phyloP scores from a whole-genome alignment of 2,888 invertebrate species.

The Drosophila demipolita region DNA sequence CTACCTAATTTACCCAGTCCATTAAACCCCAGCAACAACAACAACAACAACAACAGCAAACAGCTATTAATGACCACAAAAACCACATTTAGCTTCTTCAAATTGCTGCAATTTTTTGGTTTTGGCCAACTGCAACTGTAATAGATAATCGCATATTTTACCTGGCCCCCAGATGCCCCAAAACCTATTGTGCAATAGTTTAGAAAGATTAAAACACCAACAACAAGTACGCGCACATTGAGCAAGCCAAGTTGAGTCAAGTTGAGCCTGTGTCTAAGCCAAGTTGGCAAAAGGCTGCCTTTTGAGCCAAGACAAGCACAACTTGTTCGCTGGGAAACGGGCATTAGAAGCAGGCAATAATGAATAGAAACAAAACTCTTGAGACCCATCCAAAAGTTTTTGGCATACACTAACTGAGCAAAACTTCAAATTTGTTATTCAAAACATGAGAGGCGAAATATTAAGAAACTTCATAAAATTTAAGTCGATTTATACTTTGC shows the following conservation, averaged over 20 bases:
- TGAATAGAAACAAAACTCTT: conserved; percentile 17
- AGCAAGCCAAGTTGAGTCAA: conserved; percentile 43
- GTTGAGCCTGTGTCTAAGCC: conserved; percentile 22
- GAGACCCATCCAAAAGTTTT: conserved; percentile 14
- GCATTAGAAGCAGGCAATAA: conserved; percentile 42
- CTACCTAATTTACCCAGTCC: conserved; percentile 38
- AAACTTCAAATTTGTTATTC: background rate
- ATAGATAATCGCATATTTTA: conserved; percentile 61
- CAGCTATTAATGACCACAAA: conserved; percentile 43
- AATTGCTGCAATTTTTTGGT: conserved; percentile 61
- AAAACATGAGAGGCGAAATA: background rate
- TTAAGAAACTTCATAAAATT: background rate
- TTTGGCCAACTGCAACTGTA: conserved; percentile 36
- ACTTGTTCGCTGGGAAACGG: conserved; percentile 63
- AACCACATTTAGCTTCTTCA: conserved; percentile 60
- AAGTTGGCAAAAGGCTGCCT: conserved; percentile 26
- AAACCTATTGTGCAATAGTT: conserved; percentile 73
- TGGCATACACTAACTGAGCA: conserved; percentile 9
- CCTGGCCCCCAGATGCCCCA: conserved; percentile 34
- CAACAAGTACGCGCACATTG: conserved; percentile 53
- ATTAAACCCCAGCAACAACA: conserved; percentile 37
- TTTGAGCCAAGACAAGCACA: conserved; percentile 48
- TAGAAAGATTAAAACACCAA: conserved; percentile 76
- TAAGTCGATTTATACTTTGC: background rate
- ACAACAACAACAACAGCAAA: conserved; percentile 5